These are phyloP conservation scores for Catagonus wagneri DNA, from an alignment of 2,113 vertebrate species.

Conservation along the genomic window DNA sequence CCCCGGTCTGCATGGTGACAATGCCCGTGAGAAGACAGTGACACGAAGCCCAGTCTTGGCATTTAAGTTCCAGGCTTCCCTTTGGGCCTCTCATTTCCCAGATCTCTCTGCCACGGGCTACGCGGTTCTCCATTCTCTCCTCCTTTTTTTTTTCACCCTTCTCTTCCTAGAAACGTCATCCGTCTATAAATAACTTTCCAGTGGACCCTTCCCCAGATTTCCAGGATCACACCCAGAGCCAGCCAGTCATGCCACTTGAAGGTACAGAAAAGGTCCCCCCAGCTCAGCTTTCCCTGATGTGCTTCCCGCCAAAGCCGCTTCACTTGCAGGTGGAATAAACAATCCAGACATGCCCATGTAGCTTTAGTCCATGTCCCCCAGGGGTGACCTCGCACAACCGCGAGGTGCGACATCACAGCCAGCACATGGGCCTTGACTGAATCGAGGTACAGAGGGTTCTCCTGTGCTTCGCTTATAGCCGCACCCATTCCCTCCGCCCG, in stretches of 20 bases:
- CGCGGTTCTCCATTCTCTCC: not conserved
- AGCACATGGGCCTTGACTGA: not conserved
- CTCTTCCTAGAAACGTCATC: not conserved
- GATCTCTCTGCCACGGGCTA: not conserved
- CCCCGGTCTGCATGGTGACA: not conserved
- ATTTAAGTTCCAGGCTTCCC: not conserved
- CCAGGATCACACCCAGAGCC: not conserved
- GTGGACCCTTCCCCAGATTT: not conserved
- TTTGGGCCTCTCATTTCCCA: no score
- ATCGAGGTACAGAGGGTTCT: not conserved
- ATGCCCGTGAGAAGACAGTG: no score
- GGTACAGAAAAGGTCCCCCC: not conserved
- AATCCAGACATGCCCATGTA: fast-evolving
- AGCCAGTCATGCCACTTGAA: not conserved
- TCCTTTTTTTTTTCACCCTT: not conserved
- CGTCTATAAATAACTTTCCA: not conserved
- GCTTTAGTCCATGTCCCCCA: not conserved
- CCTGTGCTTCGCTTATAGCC: not conserved
- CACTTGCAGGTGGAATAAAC: not conserved
- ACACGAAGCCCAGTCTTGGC: fast-evolving
- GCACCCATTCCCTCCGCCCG: no score
- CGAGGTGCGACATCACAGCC: not conserved
- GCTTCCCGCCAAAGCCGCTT: not conserved
- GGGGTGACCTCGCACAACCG: not conserved
- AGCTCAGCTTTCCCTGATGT: not conserved